Evolutionary conservation across 2,888 invertebrate species (phyloP), one percentile per base, ranked within the genome.

Genomic region (Andrena bicolor): DNA sequence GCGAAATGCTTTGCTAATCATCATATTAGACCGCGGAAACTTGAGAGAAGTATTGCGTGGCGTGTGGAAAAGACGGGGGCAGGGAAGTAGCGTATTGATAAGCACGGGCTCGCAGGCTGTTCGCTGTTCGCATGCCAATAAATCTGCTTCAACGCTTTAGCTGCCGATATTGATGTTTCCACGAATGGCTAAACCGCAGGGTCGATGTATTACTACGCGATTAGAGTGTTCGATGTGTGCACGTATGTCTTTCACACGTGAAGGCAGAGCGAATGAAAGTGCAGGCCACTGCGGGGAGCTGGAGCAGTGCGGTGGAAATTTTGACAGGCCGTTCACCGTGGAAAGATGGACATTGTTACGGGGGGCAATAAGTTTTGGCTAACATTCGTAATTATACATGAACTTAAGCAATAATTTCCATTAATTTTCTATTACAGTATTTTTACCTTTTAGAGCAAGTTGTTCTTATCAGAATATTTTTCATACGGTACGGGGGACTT

Each of bases 91-190:
- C 77, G 76, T 82, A 86, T 82, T 82, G 87, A 87, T 87, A 86
- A 87, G 79, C 83, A 73, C 73, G 53, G 58, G 66, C 73, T 63
- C 64, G 82, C 71, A 77, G 69, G 74, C 76, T 71, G 23, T 1
- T 41, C 41, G 16, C 41, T 41, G 79, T 75, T 87, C 79, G 77
- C 75, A 79, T 82, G 84, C 82, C 87, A 82, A 88, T 88, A 88
- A 87, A 87, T 88, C 83, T 28, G 76, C 76, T 77, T 84, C 84
- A 76, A 76, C 79, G 78, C 77, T 71, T 76, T 63, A 66, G 68
- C 80, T 81, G 82, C 73, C 70, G 79, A 84, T 88, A 88, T 87
- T 88, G 88, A 88, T 82, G 80, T 83, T 86, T 84, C 80, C 74
- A 76, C 74, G 84, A 88, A 87, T 84, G 87, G 84, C 83, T 80